These are phyloP conservation scores for Rutilus rutilus DNA, from an alignment of 2,113 vertebrate genomes.

Conservation along the genomic window DNA sequence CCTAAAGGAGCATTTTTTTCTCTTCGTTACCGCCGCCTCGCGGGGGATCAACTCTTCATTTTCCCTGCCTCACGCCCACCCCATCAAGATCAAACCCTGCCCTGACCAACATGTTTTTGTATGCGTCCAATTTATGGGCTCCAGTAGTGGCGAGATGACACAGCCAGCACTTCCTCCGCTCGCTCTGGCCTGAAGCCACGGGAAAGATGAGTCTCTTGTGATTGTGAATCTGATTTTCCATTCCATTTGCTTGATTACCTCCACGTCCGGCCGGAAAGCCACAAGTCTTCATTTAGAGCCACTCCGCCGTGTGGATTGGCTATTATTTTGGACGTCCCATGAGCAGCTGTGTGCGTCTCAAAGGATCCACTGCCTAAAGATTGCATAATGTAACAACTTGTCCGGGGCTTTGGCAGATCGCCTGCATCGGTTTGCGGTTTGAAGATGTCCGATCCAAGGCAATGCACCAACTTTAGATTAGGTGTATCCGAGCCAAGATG, in stretches of 20 bases:
- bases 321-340: constrained; percentile 39
- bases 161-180: constrained; percentile 10
- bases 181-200: constrained; percentile 38
- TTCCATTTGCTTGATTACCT: constrained; percentile 40
- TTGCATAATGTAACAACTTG: constrained; percentile 53
- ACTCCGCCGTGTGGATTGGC: constrained; percentile 8
- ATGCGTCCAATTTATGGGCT: constrained; percentile 38
- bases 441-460: constrained; percentile 29
- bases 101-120: constrained; percentile 44
- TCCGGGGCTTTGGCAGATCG: constrained; percentile 49
- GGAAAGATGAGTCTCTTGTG: constrained; percentile 12
- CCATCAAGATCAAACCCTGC: constrained; percentile 48
- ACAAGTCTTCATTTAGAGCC: constrained; percentile 27
- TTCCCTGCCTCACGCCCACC: constrained; percentile 51
- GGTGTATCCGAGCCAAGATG: background rate
- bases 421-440: background rate
- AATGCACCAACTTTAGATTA: background rate
- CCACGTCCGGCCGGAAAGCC: constrained; percentile 24
- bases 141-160: constrained; percentile 23
- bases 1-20: constrained; percentile 58
- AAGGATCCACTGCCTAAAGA: constrained; percentile 47
- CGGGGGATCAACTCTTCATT: constrained; percentile 61
- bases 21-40: constrained; percentile 65
- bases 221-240: constrained; percentile 31
- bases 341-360: background rate